Percentiles rank a stretch among this genome's conserved stretches.
phyloP scores from a whole-genome alignment of 2,888 invertebrate genomes.

The Cepaea hortensis region DNA sequence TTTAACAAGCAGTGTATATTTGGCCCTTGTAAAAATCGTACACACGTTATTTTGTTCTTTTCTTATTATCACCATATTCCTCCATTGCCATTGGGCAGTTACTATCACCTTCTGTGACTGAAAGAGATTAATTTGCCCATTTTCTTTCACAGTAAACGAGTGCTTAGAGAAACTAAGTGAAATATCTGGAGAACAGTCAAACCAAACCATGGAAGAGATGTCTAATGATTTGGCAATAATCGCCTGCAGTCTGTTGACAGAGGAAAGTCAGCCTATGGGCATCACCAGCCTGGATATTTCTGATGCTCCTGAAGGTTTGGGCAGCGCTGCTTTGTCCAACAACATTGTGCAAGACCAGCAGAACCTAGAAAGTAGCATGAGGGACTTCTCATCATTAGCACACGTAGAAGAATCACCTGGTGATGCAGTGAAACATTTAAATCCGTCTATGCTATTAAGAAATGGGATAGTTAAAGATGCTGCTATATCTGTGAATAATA shows the following conservation, averaged over 20 bases:
- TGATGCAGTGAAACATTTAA: not conserved
- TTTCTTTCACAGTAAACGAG: conserved; percentile 35
- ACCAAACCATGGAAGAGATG: not conserved
- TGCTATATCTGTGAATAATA: not conserved
- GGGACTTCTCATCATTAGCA: not conserved
- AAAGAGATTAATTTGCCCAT: no score
- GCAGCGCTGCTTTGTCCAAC: not conserved
- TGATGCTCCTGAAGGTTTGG: not conserved
- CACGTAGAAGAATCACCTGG: not conserved
- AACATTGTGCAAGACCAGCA: not conserved
- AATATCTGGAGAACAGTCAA: not conserved
- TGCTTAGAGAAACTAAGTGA: conserved; percentile 30
- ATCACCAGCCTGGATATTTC: not conserved
- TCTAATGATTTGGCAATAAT: conserved; percentile 39
- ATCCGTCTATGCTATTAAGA: not conserved
- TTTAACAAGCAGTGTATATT: no score
- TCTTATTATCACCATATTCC: no score
- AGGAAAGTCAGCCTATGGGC: conserved; percentile 11
- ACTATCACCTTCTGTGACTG: no score
- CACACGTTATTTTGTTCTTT: no score
- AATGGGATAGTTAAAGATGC: not conserved
- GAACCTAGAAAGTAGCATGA: not conserved
- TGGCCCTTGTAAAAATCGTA: no score
- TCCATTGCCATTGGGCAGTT: no score
- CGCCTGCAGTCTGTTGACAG: conserved; percentile 41